These are phyloP conservation scores for Gopherus evgoodei DNA, from an alignment of 2,113 vertebrate genomes.

Conservation along the genomic window DNA sequence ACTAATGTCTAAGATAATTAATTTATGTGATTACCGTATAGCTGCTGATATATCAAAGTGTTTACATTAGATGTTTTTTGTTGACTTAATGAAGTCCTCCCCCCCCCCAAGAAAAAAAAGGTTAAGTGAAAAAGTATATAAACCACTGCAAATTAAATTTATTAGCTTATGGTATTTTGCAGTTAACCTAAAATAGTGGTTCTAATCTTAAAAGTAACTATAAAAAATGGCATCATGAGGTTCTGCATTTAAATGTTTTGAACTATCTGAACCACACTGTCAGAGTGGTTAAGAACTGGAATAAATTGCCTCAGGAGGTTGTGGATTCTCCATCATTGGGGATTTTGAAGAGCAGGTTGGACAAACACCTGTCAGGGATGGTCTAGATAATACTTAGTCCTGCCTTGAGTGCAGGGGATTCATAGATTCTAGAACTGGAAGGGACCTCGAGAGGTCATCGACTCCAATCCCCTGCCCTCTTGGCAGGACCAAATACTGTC, in stretches of 20 bases:
- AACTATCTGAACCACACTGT: too few relatives aligned
- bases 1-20: slow-evolving; percentile 39
- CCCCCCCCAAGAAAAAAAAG: not conserved
- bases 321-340: too few relatives aligned
- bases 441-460: too few relatives aligned
- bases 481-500: too few relatives aligned
- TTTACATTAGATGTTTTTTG: slow-evolving; percentile 8
- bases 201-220: not conserved
- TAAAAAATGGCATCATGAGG: not conserved
- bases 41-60: slow-evolving; percentile 35
- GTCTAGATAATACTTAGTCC: too few relatives aligned
- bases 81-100: slow-evolving; percentile 27
- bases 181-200: not conserved
- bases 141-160: not conserved
- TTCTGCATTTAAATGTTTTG: not conserved
- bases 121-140: slow-evolving; percentile 4
- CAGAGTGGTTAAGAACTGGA: too few relatives aligned
- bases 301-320: too few relatives aligned
- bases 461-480: too few relatives aligned
- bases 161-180: not conserved
- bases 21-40: slow-evolving; percentile 30
- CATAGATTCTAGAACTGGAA: too few relatives aligned
- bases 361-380: too few relatives aligned
- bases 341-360: too few relatives aligned
- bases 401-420: too few relatives aligned